Evolutionary conservation across 37 sponge, comb jelly and placozoan species (phyloP), one percentile per base, ranked within the genome.

Genomic region (Amphimedon queenslandica): DNA sequence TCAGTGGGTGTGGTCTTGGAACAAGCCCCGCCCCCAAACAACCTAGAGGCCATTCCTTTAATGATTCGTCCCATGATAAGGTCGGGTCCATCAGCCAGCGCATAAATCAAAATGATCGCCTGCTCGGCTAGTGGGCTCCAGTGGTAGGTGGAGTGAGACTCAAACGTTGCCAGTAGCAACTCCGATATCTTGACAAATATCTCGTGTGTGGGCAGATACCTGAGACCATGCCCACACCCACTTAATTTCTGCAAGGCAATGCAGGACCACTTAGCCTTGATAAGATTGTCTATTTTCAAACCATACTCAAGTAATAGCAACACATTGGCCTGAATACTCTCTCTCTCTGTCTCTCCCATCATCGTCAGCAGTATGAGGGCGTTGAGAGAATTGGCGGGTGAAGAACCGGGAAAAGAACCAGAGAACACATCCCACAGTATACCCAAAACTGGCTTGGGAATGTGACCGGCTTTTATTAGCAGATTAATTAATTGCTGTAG

Each of bases 61-160:
- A 95, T 76, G n/a, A 95, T 60, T 0, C 20, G 18, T 16, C 30
- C 80, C 57, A 74, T 24, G 18, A 95, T 33, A 10, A 28, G 10
- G 30, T 90, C 86, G 0, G 96, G 96, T 2, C 79, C 74, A 5
- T 84, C 82, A 11, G 90, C 74, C 69, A 92, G 74, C 0, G 6
- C 24, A 70, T 85, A 96, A 41, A 92, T 64, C 2, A 87, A 42
- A n/a, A 39, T 70, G 30, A 96, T 76, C 5, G 93, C 96, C 43
- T 96, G 84, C 42, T 92, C 90, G 4, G 88, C 87, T 55, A 96
- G 64, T 3, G 88, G 80, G 0, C 39, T 55, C 97, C 97, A 96
- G 30, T 79, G 85, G 18, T 36, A 60, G 34, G 53, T 57, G 4
- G 38, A 13, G 2, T 0, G 4, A 28, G 71, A 43, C 0, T 58